Base-by-base conservation (phyloP, 2,888 invertebrate genomes). In the Drosophila diplacantha region DNA sequence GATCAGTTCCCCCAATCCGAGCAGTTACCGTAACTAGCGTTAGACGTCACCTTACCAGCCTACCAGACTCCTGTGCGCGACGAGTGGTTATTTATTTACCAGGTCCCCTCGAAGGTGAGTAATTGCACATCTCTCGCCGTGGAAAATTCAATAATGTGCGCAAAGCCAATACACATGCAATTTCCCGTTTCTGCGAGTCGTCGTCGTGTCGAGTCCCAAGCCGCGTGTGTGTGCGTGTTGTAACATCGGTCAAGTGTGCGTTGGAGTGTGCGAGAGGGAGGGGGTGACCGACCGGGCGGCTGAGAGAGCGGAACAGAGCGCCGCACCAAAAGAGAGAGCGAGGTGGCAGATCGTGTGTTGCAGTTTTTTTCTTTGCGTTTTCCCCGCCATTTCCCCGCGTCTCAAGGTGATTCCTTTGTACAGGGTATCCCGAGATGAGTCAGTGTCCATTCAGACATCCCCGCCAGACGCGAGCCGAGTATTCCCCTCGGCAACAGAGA, bases 81-180 rank as follows among this genome's bases (percentile, higher is more conserved):
- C 24, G 32, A 49, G 31, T 64, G 32, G 18, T 63, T 39, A 26
- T 63, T 50, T 50, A 39, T 32, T 39, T 16, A 32, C 16, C 35
- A 56, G 55, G 37, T 55, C 54, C 54, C 52, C 29, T 29, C 39
- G 31, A 65, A 61, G 60, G 60, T 61, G 66, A 61, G 60, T 62
- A 44, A 55, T 32, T 38, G 58, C 41, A 24, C 38, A 26, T 29
- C 29, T 29, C 34, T 35, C 35, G 41, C 41, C 49, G 63, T 79
- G 84, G 72, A 84, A 77, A 77, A 82, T 83, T 76, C 77, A 82
- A 77, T 77, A 77, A 75, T 66, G 59, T 75, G 76, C 76, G 63
- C 71, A 67, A 46, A 34, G 32, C 41, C 57, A 59, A 69, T 54
- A 54, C 53, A 51, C 44, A 60, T 66, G 60, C 60, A 60, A 43